phyloP scores from a whole-genome alignment of 2,113 vertebrate species.

The Pungitius pungitius region DNA sequence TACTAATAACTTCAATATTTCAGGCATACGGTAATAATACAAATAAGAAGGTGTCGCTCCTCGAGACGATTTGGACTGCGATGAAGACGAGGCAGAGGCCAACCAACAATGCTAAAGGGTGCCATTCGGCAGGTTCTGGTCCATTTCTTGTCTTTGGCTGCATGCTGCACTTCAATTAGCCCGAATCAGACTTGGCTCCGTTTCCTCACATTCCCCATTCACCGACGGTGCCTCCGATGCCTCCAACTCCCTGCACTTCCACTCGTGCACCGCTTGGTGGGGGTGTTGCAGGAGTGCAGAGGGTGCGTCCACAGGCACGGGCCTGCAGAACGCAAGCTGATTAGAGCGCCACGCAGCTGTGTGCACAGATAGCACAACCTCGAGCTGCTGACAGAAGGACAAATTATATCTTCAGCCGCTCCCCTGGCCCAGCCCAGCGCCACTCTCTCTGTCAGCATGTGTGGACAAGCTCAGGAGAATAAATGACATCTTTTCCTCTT shows the following conservation, averaged over 20 bases:
- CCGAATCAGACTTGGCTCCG: neutral
- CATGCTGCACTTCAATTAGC: conserved; percentile 2
- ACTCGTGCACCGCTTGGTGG: conserved; percentile 56
- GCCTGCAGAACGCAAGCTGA: conserved; percentile 61
- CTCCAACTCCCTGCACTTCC: conserved; percentile 35
- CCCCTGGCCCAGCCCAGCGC: neutral
- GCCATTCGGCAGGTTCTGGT: neutral
- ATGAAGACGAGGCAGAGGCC: neutral
- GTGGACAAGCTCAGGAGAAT: conserved; percentile 45
- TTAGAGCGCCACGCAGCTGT: conserved; percentile 64
- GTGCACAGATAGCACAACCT: conserved; percentile 59
- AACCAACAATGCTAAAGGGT: neutral
- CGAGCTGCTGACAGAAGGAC: conserved; percentile 51
- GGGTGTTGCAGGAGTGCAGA: conserved; percentile 57
- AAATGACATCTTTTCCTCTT: conserved; percentile 42
- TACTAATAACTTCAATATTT: too few relatives aligned
- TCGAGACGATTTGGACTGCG: neutral
- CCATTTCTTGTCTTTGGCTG: conserved; percentile 6
- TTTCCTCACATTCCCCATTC: conserved; percentile 25
- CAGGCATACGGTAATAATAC: too few relatives aligned
- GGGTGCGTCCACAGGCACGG: conserved; percentile 36
- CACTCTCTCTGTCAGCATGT: conserved; percentile 33
- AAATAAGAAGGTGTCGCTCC: too few relatives aligned
- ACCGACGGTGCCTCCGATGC: conserved; percentile 34
- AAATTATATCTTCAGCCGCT: conserved; percentile 55